Base-by-base conservation (phyloP, 2,113 vertebrate genomes). In the Elanus axillaris region DNA sequence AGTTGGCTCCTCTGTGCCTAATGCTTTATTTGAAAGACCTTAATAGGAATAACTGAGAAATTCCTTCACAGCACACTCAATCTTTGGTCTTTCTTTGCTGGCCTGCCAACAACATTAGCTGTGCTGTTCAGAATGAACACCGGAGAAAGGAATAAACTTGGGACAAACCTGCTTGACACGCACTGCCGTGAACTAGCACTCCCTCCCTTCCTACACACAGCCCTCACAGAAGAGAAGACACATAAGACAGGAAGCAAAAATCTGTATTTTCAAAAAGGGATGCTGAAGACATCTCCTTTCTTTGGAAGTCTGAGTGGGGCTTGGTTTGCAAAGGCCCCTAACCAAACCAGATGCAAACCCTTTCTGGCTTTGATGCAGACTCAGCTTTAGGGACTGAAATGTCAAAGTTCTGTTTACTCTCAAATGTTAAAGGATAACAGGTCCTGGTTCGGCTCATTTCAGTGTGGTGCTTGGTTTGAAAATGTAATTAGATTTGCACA, bases 401-500 rank as follows among this genome's bases (percentile, higher is more conserved):
- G 55, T 11, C 79, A 34, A 26, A 93, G 27, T 53, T 76, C 58
- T 64, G 74, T 56, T 64, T 69, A 27, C 36, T 76, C 89, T n/a
- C 47, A 20, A 48, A 86, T 12, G 64, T 40, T 77, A 78, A 95
- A 93, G 83, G 72, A 60, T 38, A 75, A 77, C 73, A 78, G 52
- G 29, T 74, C 90, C 80, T 9, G 45, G 29, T 43, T 52, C 10
- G 0, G 48, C 78, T 94, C 76, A 1, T 52, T 93, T 58, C 63
- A 63, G 72, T 3, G 23, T 6, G 43, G 58, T 2, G 43, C 76
- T 78, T 18, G 16, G 32, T 40, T 91, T 77, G 89, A 89, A 93
- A 96, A 88, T 1, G 29, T 92, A 94, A 95, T 96, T 93, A 10
- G 63, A 94, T 93, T 93, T 89, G 52, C 92, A 77, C 90, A 90